Evolutionary conservation across 2,888 invertebrate genomes (phyloP).

Genomic region (Pseudanteris insignis): DNA sequence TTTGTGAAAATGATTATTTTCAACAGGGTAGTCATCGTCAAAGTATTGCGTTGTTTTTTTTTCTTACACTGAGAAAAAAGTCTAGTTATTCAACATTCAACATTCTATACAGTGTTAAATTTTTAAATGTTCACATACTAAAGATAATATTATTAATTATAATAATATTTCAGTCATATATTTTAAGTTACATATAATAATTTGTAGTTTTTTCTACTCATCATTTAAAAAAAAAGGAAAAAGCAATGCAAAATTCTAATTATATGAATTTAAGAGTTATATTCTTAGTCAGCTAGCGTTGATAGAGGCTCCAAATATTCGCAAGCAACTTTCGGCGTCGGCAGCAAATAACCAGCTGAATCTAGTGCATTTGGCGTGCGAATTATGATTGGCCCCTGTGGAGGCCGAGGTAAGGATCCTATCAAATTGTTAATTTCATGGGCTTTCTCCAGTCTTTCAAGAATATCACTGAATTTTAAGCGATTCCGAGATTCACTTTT

Average conservation of each 20-base stretch:
- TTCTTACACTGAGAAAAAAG: no score
- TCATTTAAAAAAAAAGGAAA: no score
- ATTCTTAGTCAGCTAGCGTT: constrained; percentile 28
- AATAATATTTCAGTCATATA: no score
- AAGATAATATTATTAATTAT: background rate
- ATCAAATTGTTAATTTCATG: constrained; percentile 54
- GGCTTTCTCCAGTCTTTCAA: constrained; percentile 71
- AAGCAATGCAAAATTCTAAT: no score
- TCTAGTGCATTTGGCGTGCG: constrained; percentile 70
- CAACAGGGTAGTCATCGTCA: no score
- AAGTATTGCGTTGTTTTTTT: no score
- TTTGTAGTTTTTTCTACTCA: no score
- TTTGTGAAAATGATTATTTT: no score
- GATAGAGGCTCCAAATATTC: constrained; percentile 72
- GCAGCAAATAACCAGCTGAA: constrained; percentile 75
- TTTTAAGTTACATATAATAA: no score
- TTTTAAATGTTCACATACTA: no score
- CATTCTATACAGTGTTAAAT: no score
- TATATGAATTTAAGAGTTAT: background rate
- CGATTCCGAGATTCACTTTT: constrained; percentile 82
- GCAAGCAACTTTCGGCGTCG: constrained; percentile 69
- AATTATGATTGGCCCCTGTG: constrained; percentile 68
- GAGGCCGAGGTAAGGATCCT: constrained; percentile 67
- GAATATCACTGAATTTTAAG: constrained; percentile 77
- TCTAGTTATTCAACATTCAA: no score